Base-by-base conservation (phyloP, 2,888 invertebrate genomes). In the Perdita meconis region DNA sequence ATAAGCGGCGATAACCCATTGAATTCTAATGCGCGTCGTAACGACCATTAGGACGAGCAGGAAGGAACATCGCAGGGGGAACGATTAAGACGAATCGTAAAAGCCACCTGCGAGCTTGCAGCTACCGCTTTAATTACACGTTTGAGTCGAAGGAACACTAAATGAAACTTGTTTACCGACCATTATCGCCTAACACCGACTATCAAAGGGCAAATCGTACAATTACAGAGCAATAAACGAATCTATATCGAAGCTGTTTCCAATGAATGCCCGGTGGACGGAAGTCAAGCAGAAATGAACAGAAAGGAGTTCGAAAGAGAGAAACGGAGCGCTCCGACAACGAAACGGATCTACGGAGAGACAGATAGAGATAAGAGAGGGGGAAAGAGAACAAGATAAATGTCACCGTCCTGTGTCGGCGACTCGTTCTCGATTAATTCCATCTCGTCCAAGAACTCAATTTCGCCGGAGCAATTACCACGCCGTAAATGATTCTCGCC, bases 401-500 rank as follows among this genome's bases (percentile, higher is more conserved):
- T 65, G 56, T 61, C 60, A 71, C 12, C 57, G 53, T 30, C 38
- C 47, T 47, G 38, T 53, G 24, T 59, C 61, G 50, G 59, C 22
- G 65, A 64, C 69, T 56, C n/a, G 84, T 50, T 64, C 69, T 81
- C 76, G 75, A 81, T 81, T 81, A 80, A 84, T 84, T 77, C 65
- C 40, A 34, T 63, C 74, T 64, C 60, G 76, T 84, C 78, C 84
- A 78, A 81, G 87, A 86, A 86, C 80, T 87, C 84, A 84, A 86
- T 87, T 87, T 82, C 70, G 75, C 78, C 19, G 56, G 67, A 67
- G 83, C 80, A 88, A 87, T 87, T 85, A 85, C 81, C 59, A 71
- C 67, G 74, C 60, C 59, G 83, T 73, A 86, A 85, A 80, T 70
- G 80, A 81, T 86, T 70, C 55, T 44, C 56, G 26, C 53, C 57